These are phyloP conservation scores for Melinaea marsaeus DNA, from an alignment of 2,888 invertebrate genomes.

Conservation along the genomic window DNA sequence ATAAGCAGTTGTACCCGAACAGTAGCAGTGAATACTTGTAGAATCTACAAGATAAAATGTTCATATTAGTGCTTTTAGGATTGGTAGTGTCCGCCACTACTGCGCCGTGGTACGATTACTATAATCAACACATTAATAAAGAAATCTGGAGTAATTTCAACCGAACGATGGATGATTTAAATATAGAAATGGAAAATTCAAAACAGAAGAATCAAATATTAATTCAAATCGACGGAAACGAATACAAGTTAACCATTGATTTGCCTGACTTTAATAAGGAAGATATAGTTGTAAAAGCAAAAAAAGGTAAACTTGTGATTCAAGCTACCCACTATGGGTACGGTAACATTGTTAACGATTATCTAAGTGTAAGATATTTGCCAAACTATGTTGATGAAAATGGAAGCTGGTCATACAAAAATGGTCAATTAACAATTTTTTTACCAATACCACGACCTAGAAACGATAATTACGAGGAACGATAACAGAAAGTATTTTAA, in stretches of 20 bases:
- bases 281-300: neutral
- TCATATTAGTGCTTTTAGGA: too few species aligned
- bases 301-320: neutral
- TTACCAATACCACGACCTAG: neutral
- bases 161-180: neutral
- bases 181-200: neutral
- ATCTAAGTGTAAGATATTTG: neutral
- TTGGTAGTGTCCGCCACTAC: too few species aligned
- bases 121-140: neutral
- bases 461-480: too few species aligned
- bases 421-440: neutral
- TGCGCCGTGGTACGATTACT: too few species aligned
- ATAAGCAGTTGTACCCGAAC: too few species aligned
- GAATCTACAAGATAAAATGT: too few species aligned
- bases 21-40: too few species aligned
- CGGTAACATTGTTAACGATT: neutral
- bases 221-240: neutral
- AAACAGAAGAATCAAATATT: neutral
- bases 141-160: neutral
- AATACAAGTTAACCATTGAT: neutral
- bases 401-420: slow-evolving; percentile 1
- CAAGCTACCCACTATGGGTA: neutral
- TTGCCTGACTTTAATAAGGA: neutral
- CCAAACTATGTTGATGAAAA: neutral
- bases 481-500: too few species aligned